A percentile compares a stretch with the other conserved stretches of the same genome.
phyloP scores from a whole-genome alignment of 2,888 invertebrate species.

The Phengaris alcon region DNA sequence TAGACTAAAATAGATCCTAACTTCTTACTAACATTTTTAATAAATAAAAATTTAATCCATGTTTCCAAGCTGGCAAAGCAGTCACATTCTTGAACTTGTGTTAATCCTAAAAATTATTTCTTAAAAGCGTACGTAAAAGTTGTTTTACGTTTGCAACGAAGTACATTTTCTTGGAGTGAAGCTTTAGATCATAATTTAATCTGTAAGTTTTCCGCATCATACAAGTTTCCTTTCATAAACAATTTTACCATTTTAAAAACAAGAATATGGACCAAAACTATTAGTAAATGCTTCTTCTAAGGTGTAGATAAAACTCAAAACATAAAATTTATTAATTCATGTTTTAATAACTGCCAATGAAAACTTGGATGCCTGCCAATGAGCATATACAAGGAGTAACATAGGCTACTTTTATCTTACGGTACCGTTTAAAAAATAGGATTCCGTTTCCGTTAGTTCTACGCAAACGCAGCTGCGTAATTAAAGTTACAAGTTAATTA shows the following conservation, averaged over 20 bases:
- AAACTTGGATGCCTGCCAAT: background rate
- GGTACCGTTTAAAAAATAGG: too few relatives aligned
- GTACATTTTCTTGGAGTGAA: background rate
- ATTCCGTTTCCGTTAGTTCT: too few relatives aligned
- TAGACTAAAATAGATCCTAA: background rate
- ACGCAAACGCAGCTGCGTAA: too few relatives aligned
- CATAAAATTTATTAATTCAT: background rate
- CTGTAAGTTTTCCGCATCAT: background rate
- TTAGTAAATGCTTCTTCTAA: too few relatives aligned
- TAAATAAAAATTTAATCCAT: background rate
- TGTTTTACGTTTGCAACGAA: background rate
- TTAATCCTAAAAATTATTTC: constrained; percentile 9
- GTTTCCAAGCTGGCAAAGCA: constrained; percentile 4
- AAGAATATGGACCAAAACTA: too few relatives aligned
- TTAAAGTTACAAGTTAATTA: background rate
- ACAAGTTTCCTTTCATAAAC: background rate
- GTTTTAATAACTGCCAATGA: background rate
- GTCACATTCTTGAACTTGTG: background rate
- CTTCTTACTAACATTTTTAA: background rate
- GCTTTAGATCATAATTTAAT: background rate
- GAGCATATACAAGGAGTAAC: background rate
- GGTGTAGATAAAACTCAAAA: too few relatives aligned
- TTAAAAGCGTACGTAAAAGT: constrained; percentile 14
- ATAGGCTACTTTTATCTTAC: too few relatives aligned
- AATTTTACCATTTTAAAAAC: background rate